phyloP scores from a whole-genome alignment of 2,888 invertebrate genomes.

The Drosophila prostipennis region DNA sequence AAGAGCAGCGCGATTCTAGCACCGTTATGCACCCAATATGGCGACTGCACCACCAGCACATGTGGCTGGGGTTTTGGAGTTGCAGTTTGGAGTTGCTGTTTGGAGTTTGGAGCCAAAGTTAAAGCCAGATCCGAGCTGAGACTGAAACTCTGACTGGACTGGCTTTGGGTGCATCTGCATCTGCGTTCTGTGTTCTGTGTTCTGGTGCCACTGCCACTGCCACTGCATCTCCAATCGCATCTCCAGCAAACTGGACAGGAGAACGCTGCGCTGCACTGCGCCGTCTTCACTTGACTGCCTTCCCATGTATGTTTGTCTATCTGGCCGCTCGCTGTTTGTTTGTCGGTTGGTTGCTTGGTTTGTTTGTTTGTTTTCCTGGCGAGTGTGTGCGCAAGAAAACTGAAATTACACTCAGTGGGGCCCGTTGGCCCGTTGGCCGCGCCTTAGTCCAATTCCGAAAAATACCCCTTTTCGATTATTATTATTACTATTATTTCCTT shows the following conservation, averaged over 20 bases:
- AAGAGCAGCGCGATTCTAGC: constrained; percentile 77
- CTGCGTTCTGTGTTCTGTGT: background rate
- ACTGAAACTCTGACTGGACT: background rate
- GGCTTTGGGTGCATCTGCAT: background rate
- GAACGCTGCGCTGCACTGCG: constrained; percentile 23
- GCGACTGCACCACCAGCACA: constrained; percentile 51
- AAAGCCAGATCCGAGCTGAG: constrained; percentile 3
- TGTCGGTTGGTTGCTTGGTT: constrained; percentile 56
- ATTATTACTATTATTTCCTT: constrained; percentile 42
- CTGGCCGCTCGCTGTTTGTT: constrained; percentile 52
- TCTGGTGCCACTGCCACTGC: constrained; percentile 36
- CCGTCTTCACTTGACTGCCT: constrained; percentile 77
- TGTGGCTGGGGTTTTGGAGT: background rate
- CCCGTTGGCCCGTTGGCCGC: constrained; percentile 60
- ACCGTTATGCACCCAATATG: constrained; percentile 81
- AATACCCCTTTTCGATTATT: constrained; percentile 33
- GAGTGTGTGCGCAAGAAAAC: constrained; percentile 69
- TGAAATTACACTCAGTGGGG: constrained; percentile 67
- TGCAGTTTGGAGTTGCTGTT: background rate
- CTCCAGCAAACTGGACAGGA: constrained; percentile 38
- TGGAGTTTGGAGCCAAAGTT: background rate
- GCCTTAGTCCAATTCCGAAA: constrained; percentile 63
- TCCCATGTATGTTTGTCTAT: constrained; percentile 68
- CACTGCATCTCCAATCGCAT: constrained; percentile 65
- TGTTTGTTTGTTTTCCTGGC: constrained; percentile 52